phyloP scores from a whole-genome alignment of 2,888 invertebrate genomes.

The Melieria picta region DNA sequence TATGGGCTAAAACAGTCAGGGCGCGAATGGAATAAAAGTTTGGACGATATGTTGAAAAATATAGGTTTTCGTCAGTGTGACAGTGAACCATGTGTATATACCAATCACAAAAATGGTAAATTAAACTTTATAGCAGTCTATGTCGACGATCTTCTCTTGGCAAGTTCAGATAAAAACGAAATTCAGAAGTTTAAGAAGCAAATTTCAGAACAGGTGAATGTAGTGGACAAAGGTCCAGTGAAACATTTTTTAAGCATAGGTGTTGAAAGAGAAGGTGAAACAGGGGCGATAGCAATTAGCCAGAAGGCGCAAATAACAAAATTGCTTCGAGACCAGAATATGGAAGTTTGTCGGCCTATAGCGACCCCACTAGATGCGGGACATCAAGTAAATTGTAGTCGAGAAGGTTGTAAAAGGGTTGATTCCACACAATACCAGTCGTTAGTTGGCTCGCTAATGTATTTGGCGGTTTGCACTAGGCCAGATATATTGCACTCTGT shows the following conservation, averaged over 20 bases:
- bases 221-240: conserved; percentile 4
- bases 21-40: too few species aligned
- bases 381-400: too few species aligned
- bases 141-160: conserved; percentile 1
- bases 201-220: neutral
- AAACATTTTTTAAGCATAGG: conserved; percentile 14
- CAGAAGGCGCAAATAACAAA: conserved; percentile 25
- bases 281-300: conserved; percentile 21
- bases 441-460: conserved; percentile 37
- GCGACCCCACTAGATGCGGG: conserved; percentile 26
- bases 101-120: conserved; percentile 5
- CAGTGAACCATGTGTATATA: too few species aligned
- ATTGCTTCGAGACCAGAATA: conserved; percentile 16
- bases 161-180: neutral
- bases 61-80: too few species aligned
- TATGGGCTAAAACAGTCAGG: too few species aligned
- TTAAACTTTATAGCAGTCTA: conserved; percentile 15
- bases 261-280: conserved; percentile 13
- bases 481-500: conserved; percentile 45
- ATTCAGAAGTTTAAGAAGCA: neutral
- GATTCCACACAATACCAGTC: conserved; percentile 40
- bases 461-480: conserved; percentile 38
- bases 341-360: conserved; percentile 34
- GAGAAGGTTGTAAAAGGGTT: too few species aligned
- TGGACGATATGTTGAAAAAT: too few species aligned